phyloP scores from a whole-genome alignment of 1,140 invertebrate genomes.

The Dreissena polymorpha region DNA sequence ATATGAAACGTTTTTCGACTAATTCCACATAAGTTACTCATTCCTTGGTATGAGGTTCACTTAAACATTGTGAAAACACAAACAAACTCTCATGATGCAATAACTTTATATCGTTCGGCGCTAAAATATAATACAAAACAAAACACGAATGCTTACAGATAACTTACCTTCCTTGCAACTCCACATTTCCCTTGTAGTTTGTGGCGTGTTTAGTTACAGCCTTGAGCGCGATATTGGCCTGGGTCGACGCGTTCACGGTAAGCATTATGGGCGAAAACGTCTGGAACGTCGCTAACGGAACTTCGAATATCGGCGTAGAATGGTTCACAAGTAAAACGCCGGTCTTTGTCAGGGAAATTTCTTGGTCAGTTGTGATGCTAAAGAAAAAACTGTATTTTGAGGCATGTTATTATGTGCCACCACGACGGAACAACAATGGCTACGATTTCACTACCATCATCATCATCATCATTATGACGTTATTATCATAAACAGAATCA shows the following conservation, averaged over 20 bases:
- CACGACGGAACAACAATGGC: background rate
- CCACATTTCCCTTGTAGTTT: constrained; percentile 15
- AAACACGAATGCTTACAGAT: constrained; percentile 12
- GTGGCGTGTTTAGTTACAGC: background rate
- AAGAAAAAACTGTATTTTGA: background rate
- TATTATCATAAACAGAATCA: too few relatives aligned
- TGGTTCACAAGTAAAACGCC: background rate
- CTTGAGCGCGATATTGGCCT: constrained; percentile 26
- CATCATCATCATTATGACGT: background rate
- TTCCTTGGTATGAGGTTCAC: too few relatives aligned
- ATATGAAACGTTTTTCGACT: too few relatives aligned
- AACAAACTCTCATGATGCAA: too few relatives aligned
- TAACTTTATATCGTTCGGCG: too few relatives aligned
- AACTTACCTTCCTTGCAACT: background rate
- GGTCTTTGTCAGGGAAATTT: constrained; percentile 28
- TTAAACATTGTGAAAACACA: too few relatives aligned
- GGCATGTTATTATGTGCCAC: background rate
- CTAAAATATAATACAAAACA: too few relatives aligned
- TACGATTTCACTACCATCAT: background rate
- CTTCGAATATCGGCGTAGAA: constrained; percentile 14
- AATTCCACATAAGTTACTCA: too few relatives aligned
- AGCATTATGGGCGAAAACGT: constrained; percentile 26
- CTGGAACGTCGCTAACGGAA: constrained; percentile 14
- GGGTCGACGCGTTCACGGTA: constrained; percentile 12
- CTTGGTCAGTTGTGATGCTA: constrained; percentile 20